Evolutionary conservation across 2,888 invertebrate species (phyloP).

Genomic region (Lepidocyrtoides sp.): DNA sequence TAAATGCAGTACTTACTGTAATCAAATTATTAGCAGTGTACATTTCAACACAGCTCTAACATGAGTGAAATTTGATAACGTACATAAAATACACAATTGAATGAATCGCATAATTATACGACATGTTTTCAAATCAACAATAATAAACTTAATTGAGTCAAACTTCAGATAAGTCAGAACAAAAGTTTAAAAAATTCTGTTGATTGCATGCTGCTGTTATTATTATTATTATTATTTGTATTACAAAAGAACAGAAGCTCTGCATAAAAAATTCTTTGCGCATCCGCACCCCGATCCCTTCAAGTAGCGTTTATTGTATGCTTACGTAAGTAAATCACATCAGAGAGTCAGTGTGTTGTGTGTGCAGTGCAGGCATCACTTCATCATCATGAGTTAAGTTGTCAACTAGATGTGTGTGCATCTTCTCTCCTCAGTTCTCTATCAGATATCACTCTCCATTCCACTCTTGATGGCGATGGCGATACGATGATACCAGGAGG

Average conservation of each 20-base stretch:
- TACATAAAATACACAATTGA: background rate
- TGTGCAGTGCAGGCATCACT: conserved; percentile 35
- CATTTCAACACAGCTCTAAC: background rate
- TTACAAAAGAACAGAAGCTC: background rate
- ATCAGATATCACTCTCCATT: conserved; percentile 79
- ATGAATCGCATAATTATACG: conserved; percentile 18
- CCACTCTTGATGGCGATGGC: conserved; percentile 65
- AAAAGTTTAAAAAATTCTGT: background rate
- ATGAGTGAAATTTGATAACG: background rate
- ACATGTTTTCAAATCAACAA: conserved; percentile 45
- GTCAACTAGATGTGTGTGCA: conserved; percentile 74
- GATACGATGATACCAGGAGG: conserved; percentile 72
- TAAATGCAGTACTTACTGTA: too few species aligned
- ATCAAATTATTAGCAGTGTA: background rate
- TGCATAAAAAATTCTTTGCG: conserved; percentile 9
- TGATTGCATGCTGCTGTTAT: conserved; percentile 1
- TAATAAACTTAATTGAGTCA: conserved; percentile 5
- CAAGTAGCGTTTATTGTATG: background rate
- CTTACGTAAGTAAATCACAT: conserved; percentile 22
- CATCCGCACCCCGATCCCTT: conserved; percentile 9
- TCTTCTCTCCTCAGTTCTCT: conserved; percentile 64
- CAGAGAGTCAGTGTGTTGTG: background rate
- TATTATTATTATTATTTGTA: background rate
- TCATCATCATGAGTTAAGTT: conserved; percentile 72
- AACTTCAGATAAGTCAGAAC: background rate